A percentile compares a stretch with the other conserved stretches of the same genome.
phyloP scores from a whole-genome alignment of 2,888 invertebrate genomes.

The Coleophora flavipennella region DNA sequence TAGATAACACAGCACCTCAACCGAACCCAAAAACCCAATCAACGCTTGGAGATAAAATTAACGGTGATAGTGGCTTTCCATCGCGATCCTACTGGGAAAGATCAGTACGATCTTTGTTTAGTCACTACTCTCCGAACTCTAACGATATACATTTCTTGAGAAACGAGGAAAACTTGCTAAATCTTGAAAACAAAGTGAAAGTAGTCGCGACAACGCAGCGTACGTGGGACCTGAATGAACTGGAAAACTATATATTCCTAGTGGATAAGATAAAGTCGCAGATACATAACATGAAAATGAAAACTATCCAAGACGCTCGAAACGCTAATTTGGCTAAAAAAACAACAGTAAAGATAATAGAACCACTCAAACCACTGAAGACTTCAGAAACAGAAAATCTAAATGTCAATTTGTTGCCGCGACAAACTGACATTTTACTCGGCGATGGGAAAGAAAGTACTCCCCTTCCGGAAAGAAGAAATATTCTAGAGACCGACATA shows the following conservation, averaged over 20 bases:
- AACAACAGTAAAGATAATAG: too few species aligned
- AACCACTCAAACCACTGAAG: too few species aligned
- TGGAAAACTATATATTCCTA: constrained; percentile 48
- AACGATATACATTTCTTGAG: constrained; percentile 25
- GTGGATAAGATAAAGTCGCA: constrained; percentile 24
- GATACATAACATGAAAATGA: constrained; percentile 12
- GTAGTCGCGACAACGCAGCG: constrained; percentile 31
- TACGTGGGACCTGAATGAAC: constrained; percentile 37
- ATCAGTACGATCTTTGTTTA: constrained; percentile 47
- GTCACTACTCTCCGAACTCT: constrained; percentile 17
- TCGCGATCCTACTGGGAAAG: constrained; percentile 56
- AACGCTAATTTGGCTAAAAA: neutral
- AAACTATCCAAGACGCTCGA: constrained; percentile 6
- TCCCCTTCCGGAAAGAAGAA: neutral
- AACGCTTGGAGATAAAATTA: constrained; percentile 14
- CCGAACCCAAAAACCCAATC: constrained; percentile 25
- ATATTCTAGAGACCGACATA: too few species aligned
- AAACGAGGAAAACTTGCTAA: constrained; percentile 43
- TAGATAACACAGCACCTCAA: constrained; percentile 31
- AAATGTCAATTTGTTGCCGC: constrained; percentile 40
- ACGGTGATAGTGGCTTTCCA: constrained; percentile 31
- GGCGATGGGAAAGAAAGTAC: neutral
- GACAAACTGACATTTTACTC: neutral
- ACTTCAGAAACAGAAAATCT: constrained; percentile 24
- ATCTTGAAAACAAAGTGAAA: constrained; percentile 51